These are phyloP conservation scores for Nymphicus hollandicus DNA, from an alignment of 2,113 vertebrate species.

Conservation along the genomic window DNA sequence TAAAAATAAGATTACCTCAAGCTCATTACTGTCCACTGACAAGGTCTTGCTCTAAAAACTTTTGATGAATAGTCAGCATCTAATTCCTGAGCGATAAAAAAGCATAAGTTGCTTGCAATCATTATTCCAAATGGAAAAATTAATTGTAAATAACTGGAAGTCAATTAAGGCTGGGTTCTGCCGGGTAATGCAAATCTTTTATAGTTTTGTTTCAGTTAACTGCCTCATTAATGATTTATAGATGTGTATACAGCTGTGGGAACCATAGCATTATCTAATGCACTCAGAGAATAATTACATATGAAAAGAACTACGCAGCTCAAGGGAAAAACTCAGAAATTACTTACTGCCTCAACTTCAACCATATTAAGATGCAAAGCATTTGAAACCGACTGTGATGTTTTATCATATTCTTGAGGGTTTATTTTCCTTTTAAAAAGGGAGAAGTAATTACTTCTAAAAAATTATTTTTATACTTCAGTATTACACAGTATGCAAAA, in stretches of 20 bases:
- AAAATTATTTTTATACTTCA: conserved; percentile 18
- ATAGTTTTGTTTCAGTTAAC: conserved; percentile 81
- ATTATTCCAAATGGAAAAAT: conserved; percentile 81
- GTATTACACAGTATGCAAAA: background rate
- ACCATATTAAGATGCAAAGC: conserved; percentile 72
- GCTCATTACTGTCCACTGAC: conserved; percentile 46
- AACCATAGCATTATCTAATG: conserved; percentile 76
- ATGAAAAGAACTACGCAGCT: conserved; percentile 74
- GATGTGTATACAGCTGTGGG: conserved; percentile 78
- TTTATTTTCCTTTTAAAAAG: conserved; percentile 24
- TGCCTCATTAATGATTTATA: conserved; percentile 84
- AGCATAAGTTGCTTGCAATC: conserved; percentile 63
- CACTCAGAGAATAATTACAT: conserved; percentile 79
- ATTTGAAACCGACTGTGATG: conserved; percentile 56
- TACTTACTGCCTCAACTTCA: conserved; percentile 72
- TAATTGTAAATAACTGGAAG: conserved; percentile 82
- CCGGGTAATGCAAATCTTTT: conserved; percentile 79
- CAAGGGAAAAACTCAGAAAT: conserved; percentile 72
- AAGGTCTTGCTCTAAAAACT: conserved; percentile 49
- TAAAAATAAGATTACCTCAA: conserved; percentile 3
- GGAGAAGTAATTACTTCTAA: background rate
- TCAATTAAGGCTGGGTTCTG: conserved; percentile 76
- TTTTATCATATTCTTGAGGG: conserved; percentile 42
- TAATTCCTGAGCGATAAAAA: conserved; percentile 58
- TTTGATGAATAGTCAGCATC: conserved; percentile 70